These are phyloP conservation scores for Drosophila lacicola DNA, from an alignment of 2,888 invertebrate species.

Conservation along the genomic window DNA sequence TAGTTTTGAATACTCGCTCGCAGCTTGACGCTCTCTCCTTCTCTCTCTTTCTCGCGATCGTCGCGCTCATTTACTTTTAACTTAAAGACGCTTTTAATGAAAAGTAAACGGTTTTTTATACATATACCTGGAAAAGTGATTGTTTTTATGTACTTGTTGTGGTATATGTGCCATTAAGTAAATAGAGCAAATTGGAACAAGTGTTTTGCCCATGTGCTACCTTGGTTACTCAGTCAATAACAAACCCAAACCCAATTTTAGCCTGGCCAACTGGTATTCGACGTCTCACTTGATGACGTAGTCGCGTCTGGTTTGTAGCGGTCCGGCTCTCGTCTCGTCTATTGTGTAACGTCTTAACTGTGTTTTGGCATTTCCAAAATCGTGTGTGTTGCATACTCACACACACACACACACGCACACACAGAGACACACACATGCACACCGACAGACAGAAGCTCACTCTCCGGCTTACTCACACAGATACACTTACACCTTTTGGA, in stretches of 20 bases:
- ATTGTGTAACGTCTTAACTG: conserved; percentile 77
- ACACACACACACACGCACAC: conserved; percentile 14
- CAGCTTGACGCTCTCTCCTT: conserved; percentile 14
- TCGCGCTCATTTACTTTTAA: conserved; percentile 27
- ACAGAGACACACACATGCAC: conserved; percentile 1
- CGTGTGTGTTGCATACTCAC: conserved; percentile 47
- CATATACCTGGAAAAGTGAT: conserved; percentile 22
- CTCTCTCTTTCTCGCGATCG: conserved; percentile 22
- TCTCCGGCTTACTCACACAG: conserved; percentile 52
- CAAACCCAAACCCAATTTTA: conserved; percentile 44
- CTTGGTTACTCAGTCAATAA: conserved; percentile 68
- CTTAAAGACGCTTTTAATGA: conserved; percentile 31
- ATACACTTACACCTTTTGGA: conserved; percentile 46
- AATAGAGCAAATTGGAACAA: conserved; percentile 48
- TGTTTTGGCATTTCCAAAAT: conserved; percentile 76
- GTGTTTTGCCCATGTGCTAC: conserved; percentile 60
- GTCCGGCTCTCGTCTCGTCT: conserved; percentile 20
- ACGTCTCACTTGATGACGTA: conserved; percentile 67
- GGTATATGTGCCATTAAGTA: conserved; percentile 38
- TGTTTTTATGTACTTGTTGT: conserved; percentile 7
- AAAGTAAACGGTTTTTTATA: conserved; percentile 14
- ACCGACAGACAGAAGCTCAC: conserved; percentile 34
- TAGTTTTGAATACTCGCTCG: conserved; percentile 39
- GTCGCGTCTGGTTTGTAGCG: conserved; percentile 36
- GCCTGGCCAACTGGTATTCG: conserved; percentile 43